Conservation (phyloP, 1,140 invertebrate genomes). For the Euura lappo region DNA sequence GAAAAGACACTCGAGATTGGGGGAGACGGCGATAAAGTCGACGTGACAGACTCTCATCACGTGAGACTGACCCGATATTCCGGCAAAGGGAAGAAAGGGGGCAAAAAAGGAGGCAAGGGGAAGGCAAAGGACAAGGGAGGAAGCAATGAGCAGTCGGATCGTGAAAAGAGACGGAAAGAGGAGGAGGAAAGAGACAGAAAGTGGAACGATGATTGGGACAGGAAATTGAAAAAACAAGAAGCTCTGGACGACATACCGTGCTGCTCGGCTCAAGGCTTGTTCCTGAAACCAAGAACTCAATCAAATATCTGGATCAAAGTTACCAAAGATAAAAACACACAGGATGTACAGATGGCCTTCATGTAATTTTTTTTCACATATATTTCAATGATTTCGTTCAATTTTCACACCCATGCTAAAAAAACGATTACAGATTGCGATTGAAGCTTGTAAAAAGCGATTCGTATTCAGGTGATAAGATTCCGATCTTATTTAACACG, state of each 20-base stretch:
- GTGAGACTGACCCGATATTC: background rate
- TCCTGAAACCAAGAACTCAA: conserved; percentile 27
- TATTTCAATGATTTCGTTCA: background rate
- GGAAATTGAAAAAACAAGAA: conserved; percentile 22
- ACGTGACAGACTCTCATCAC: background rate
- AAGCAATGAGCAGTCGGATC: background rate
- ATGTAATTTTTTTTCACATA: conserved; percentile 26
- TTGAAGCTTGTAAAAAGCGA: background rate
- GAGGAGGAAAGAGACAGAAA: conserved; percentile 22
- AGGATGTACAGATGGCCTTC: conserved; percentile 30
- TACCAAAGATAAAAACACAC: conserved; percentile 23
- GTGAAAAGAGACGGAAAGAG: background rate
- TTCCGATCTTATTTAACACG: background rate
- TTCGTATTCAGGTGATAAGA: conserved; percentile 7
- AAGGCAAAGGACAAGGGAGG: background rate
- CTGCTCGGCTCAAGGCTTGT: conserved; percentile 25
- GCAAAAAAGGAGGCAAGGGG: background rate
- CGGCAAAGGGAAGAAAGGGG: background rate
- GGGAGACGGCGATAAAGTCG: background rate
- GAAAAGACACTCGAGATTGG: background rate
- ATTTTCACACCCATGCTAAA: background rate
- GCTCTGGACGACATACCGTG: conserved; percentile 25
- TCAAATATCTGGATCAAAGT: conserved; percentile 38
- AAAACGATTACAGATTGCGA: background rate
- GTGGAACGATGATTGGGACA: conserved; percentile 36